These are phyloP conservation scores for Pogonus chalceus DNA, from an alignment of 1,140 invertebrate species.

Conservation along the genomic window DNA sequence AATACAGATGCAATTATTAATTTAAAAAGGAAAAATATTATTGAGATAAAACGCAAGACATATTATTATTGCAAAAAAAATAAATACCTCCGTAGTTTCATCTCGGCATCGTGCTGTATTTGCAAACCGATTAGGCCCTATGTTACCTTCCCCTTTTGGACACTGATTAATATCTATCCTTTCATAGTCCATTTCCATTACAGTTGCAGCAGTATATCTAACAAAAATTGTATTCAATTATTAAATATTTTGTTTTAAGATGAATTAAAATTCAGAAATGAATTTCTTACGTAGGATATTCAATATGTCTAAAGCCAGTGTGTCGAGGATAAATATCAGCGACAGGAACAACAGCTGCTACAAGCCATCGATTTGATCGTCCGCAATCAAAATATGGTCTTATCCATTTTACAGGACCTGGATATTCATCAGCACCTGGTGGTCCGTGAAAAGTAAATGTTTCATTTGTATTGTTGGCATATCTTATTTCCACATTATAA, in stretches of 20 bases:
- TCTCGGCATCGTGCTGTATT: constrained; percentile 86
- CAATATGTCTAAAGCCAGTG: constrained; percentile 87
- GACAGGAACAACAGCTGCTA: constrained; percentile 85
- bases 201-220: constrained; percentile 85
- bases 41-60: too few relatives aligned
- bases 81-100: constrained; percentile 79
- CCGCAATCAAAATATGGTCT: constrained; percentile 95
- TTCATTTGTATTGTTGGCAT: constrained; percentile 92
- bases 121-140: constrained; percentile 76
- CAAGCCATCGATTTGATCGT: constrained; percentile 89
- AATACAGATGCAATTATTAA: constrained; percentile 8
- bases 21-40: not conserved
- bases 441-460: constrained; percentile 91
- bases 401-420: constrained; percentile 88
- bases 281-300: constrained; percentile 90
- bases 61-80: constrained; percentile 8
- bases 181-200: constrained; percentile 95
- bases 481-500: constrained; percentile 79
- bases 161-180: constrained; percentile 97
- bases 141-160: constrained; percentile 77
- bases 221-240: constrained; percentile 9
- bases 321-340: constrained; percentile 93
- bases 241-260: constrained; percentile 2
- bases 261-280: constrained; percentile 7
- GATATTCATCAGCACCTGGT: constrained; percentile 76